A percentile compares a stretch with the other conserved stretches of the same genome.
Evolutionary conservation across 1,140 invertebrate species (phyloP).

Genomic region (Panonychus citri): DNA sequence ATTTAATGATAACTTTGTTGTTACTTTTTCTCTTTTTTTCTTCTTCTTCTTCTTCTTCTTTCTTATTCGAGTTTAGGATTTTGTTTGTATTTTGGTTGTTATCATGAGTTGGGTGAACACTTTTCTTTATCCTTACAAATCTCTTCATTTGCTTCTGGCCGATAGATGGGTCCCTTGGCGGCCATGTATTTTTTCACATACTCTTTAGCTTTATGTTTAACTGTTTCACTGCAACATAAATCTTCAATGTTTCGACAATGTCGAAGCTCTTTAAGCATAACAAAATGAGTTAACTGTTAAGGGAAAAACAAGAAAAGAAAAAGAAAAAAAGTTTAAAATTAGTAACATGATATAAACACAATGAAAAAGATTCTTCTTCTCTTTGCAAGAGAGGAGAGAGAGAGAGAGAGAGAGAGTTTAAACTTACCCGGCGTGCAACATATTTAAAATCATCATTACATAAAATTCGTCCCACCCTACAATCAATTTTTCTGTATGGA

Average conservation of each 20-base stretch:
- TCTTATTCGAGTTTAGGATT: no score
- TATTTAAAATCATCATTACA: conserved; percentile 85
- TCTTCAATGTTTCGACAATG: conserved; percentile 68
- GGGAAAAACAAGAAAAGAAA: no score
- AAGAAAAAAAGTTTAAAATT: neutral
- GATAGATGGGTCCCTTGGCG: conserved; percentile 37
- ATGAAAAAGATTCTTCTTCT: no score
- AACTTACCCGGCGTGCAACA: conserved; percentile 65
- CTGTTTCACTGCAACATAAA: conserved; percentile 67
- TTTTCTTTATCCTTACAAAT: neutral
- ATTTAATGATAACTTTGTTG: neutral
- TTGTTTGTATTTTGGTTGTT: neutral
- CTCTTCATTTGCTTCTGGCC: neutral
- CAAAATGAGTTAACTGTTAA: conserved; percentile 79
- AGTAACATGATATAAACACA: neutral
- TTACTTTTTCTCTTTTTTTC: no score
- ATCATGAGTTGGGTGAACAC: neutral
- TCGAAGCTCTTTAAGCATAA: conserved; percentile 85
- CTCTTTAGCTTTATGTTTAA: conserved; percentile 74
- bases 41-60: no score
- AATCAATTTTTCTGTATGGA: conserved; percentile 60
- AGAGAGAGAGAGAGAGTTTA: no score
- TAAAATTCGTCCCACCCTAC: conserved; percentile 56
- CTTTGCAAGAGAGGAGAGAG: no score
- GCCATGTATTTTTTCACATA: conserved; percentile 89